Evolutionary conservation across 2,113 vertebrate genomes (phyloP).

Genomic region (Chlorodrepanis virens): DNA sequence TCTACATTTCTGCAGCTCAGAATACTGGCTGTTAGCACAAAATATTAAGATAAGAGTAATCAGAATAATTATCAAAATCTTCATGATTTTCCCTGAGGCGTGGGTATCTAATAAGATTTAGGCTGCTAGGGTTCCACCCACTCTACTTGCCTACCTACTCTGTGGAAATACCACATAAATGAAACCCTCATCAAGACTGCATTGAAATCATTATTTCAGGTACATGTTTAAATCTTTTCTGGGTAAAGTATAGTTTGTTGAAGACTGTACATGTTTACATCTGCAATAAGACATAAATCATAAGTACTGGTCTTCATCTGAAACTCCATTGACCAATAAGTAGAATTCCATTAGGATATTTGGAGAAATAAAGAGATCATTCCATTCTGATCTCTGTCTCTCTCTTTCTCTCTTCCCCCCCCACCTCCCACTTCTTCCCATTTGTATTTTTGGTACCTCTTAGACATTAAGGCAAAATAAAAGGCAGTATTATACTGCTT

Average conservation of each 20-base stretch:
- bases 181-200: not conserved
- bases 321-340: not conserved
- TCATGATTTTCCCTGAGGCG: not conserved
- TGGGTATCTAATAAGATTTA: not conserved
- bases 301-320: not conserved
- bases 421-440: rapidly evolving
- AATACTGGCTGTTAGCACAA: not conserved
- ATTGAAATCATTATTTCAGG: not conserved
- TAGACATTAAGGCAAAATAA: not conserved
- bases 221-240: not conserved
- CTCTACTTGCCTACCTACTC: not conserved
- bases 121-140: not conserved
- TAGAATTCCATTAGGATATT: not conserved
- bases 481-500: not conserved
- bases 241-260: not conserved
- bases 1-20: not conserved
- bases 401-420: not conserved
- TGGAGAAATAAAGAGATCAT: not conserved
- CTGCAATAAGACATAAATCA: not conserved
- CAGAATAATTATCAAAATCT: not conserved
- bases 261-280: not conserved
- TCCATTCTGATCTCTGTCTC: not conserved
- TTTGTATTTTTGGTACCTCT: not conserved
- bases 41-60: not conserved
- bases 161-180: not conserved